A percentile compares a stretch with the other conserved stretches of the same genome.
phyloP scores from a whole-genome alignment of 2,113 vertebrate genomes.

The Bos javanicus region DNA sequence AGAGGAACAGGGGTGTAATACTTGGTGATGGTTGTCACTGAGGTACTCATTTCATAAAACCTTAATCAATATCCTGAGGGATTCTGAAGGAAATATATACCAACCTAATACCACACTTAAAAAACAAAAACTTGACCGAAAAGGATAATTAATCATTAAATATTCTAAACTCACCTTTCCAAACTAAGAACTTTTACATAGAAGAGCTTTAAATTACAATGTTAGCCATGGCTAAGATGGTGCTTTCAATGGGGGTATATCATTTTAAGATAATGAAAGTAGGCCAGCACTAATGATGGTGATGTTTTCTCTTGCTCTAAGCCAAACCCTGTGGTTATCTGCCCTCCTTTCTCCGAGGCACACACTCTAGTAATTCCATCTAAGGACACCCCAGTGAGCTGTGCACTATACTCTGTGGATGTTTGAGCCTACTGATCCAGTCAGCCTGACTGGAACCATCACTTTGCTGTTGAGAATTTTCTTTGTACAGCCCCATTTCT shows the following conservation, averaged over 20 bases:
- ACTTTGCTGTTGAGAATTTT: fast-evolving
- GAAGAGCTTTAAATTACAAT: background rate
- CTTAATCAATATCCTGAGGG: background rate
- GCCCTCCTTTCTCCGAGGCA: background rate
- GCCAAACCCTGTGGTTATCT: background rate
- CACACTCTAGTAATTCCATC: background rate
- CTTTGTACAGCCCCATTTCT: background rate
- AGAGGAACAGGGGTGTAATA: fast-evolving
- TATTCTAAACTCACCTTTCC: no score
- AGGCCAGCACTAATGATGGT: background rate
- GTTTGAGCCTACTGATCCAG: background rate
- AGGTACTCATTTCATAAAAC: background rate
- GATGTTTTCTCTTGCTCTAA: background rate
- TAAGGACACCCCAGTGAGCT: background rate
- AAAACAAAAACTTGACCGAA: background rate
- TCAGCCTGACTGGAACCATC: fast-evolving
- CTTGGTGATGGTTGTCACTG: fast-evolving
- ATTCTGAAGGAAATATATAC: background rate
- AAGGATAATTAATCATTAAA: background rate
- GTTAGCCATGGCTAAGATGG: background rate
- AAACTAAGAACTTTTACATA: background rate
- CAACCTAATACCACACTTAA: no score
- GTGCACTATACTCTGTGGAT: fast-evolving
- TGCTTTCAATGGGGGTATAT: background rate
- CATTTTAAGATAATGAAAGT: background rate